Evolutionary conservation across 2,888 invertebrate genomes (phyloP).

Genomic region (Habroteleia sp.): DNA sequence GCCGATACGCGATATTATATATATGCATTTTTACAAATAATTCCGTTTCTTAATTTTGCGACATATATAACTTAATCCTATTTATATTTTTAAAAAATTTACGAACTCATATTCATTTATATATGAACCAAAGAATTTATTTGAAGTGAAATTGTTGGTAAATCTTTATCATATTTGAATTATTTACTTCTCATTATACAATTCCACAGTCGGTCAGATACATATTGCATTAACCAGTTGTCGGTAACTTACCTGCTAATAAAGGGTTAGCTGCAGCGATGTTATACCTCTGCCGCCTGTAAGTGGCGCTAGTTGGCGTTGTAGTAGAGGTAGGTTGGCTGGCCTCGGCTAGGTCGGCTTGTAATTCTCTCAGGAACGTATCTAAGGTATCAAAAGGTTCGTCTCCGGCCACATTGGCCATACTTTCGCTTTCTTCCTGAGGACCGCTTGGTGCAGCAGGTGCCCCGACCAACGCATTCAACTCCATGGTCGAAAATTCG

Average conservation of each 20-base stretch:
- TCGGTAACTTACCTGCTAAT: conserved; percentile 87
- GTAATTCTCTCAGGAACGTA: conserved; percentile 89
- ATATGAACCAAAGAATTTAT: too few relatives aligned
- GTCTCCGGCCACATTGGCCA: conserved; percentile 83
- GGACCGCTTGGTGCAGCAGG: conserved; percentile 74
- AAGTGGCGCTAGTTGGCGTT: conserved; percentile 82
- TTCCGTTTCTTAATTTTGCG: too few relatives aligned
- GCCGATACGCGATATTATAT: too few relatives aligned
- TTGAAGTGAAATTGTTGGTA: too few relatives aligned
- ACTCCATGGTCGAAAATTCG: conserved; percentile 79
- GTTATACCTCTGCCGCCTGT: conserved; percentile 86
- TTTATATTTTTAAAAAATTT: too few relatives aligned
- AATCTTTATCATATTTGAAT: too few relatives aligned
- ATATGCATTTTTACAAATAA: too few relatives aligned
- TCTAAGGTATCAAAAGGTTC: conserved; percentile 92
- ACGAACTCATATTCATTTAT: too few relatives aligned
- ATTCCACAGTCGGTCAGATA: too few relatives aligned
- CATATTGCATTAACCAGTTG: background rate
- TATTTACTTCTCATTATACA: too few relatives aligned
- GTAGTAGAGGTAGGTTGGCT: conserved; percentile 82
- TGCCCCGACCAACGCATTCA: conserved; percentile 77
- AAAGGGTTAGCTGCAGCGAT: conserved; percentile 93
- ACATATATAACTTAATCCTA: too few relatives aligned
- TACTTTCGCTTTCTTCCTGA: conserved; percentile 75
- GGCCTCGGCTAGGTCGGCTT: conserved; percentile 80